These are phyloP conservation scores for Petrosia ficiformis DNA, from an alignment of 37 sponge, comb jelly and placozoan species.

Conservation along the genomic window DNA sequence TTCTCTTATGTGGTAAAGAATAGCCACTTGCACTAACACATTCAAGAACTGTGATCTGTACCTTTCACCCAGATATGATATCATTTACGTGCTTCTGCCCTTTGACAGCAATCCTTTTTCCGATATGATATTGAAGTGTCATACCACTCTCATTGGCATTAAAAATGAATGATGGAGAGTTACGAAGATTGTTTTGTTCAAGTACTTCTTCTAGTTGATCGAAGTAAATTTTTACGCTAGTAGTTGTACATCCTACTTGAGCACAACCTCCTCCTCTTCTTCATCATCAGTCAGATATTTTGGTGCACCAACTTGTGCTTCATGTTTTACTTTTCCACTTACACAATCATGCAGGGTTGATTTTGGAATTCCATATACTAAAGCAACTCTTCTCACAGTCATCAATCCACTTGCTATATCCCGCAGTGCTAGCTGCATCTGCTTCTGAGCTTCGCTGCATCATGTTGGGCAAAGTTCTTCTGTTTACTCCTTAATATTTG, in stretches of 20 bases:
- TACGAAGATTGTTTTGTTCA: neutral
- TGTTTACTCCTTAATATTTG: no score
- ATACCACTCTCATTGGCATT: neutral
- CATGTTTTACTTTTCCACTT: no score
- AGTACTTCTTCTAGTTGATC: neutral
- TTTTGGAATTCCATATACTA: no score
- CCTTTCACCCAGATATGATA: neutral
- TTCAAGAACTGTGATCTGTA: neutral
- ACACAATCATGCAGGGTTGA: no score
- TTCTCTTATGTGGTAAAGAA: no score
- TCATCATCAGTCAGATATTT: neutral
- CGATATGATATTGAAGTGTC: neutral
- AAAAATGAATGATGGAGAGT: neutral
- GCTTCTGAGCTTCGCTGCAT: no score
- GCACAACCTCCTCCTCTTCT: neutral
- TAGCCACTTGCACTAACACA: neutral
- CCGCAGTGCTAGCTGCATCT: no score
- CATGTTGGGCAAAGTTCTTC: no score
- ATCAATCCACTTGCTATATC: no score
- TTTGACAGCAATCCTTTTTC: neutral
- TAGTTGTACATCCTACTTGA: neutral
- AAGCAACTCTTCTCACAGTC: no score
- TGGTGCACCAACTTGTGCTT: no score
- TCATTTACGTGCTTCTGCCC: neutral
- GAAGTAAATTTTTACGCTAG: neutral